These are phyloP conservation scores for Chrysocyon brachyurus DNA, from an alignment of 2,797 vertebrate genomes.

Conservation along the genomic window DNA sequence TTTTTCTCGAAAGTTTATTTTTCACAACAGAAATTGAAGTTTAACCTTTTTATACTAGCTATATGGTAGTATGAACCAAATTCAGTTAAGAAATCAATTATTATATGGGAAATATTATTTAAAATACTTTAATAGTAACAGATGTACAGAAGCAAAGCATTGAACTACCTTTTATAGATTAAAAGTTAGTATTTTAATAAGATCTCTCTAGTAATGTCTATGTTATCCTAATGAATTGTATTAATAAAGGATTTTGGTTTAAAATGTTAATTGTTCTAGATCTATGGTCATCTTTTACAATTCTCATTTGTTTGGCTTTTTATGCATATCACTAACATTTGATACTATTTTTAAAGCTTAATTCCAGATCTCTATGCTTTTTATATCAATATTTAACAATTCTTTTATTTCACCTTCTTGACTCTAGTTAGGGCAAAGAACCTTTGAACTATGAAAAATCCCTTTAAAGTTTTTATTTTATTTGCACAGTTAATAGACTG, in stretches of 20 bases:
- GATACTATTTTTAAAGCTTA: neutral
- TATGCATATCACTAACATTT: neutral
- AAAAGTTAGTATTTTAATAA: neutral
- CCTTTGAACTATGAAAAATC: neutral
- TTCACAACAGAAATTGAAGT: neutral
- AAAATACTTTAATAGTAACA: neutral
- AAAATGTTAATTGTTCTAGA: neutral
- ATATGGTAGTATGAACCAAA: neutral
- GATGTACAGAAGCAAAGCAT: neutral
- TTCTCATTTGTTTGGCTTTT: neutral
- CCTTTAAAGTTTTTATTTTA: neutral
- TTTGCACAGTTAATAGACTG: neutral
- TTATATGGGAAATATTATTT: neutral
- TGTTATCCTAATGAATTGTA: neutral
- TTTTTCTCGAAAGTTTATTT: conserved; percentile 26
- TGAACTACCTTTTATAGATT: neutral
- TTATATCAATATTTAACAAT: neutral
- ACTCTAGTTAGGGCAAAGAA: neutral
- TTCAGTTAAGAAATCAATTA: conserved; percentile 15
- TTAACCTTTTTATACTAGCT: neutral
- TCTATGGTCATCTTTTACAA: neutral
- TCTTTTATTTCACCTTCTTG: neutral
- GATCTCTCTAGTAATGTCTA: neutral
- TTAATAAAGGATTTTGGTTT: neutral
- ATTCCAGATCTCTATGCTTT: neutral